A percentile compares a stretch with the other conserved stretches of the same genome.
Conservation (phyloP, 2,113 vertebrate species). For the Colinus virginianus region DNA sequence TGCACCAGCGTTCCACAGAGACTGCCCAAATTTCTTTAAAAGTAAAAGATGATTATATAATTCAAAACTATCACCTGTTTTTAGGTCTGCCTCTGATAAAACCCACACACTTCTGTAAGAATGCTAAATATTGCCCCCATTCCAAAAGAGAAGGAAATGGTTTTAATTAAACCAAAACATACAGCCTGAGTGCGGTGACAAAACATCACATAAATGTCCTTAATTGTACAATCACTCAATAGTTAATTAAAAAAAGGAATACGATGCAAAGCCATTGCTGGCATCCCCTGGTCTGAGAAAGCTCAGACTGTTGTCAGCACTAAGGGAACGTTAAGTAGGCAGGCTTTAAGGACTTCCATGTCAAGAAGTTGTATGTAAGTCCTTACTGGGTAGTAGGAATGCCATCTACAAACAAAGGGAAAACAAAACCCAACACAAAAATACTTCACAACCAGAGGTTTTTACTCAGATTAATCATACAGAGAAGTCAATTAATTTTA, state of each 20-base stretch:
- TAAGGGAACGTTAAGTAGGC: background rate
- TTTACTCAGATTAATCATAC: background rate
- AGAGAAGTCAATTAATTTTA: background rate
- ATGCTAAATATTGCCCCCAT: background rate
- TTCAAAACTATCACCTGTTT: background rate
- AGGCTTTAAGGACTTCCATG: background rate
- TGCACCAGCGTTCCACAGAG: background rate
- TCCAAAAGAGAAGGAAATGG: background rate
- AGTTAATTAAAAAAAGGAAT: background rate
- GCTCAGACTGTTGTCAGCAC: background rate
- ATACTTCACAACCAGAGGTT: background rate
- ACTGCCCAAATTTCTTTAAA: background rate
- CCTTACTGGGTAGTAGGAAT: background rate
- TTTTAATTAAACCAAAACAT: slow-evolving; percentile 5
- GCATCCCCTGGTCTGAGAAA: background rate
- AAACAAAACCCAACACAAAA: background rate
- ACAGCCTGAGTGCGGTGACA: background rate
- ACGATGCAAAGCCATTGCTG: background rate
- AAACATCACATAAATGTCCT: background rate
- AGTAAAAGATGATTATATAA: background rate
- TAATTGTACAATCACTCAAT: background rate
- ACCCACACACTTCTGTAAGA: slow-evolving; percentile 3
- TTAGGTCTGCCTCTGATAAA: background rate
- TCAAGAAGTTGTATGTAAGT: background rate
- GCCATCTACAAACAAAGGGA: background rate